Percentiles rank a stretch among this genome's conserved stretches.
Conservation (phyloP, 2,888 invertebrate species). For the Ectropis crepuscularia region DNA sequence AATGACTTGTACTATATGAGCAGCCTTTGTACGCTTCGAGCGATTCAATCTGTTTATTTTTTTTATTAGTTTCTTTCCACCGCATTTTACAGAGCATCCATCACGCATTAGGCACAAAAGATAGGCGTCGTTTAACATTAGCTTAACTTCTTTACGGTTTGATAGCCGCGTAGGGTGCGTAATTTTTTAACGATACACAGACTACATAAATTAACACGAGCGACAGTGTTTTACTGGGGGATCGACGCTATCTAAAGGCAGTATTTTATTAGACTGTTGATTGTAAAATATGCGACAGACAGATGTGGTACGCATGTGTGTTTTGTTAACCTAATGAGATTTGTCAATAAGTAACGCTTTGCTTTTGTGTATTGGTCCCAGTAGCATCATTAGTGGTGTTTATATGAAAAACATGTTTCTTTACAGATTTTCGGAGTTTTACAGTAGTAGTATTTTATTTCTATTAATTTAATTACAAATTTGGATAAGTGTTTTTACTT, state of each 20-base stretch:
- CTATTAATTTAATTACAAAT: not conserved
- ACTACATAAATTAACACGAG: slow-evolving; percentile 61
- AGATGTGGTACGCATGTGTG: slow-evolving; percentile 79
- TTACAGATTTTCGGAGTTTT: slow-evolving; percentile 28
- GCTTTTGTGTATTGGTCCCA: slow-evolving; percentile 59
- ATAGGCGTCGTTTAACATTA: slow-evolving; percentile 83
- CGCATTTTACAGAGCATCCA: slow-evolving; percentile 75
- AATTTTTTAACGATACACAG: slow-evolving; percentile 60
- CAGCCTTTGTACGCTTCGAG: slow-evolving; percentile 63
- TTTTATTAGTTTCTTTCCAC: slow-evolving; percentile 61
- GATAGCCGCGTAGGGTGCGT: slow-evolving; percentile 67
- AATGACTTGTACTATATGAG: slow-evolving; percentile 58
- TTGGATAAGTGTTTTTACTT: not conserved
- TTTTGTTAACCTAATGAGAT: slow-evolving; percentile 81
- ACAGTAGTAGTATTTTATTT: not conserved
- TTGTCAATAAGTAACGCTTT: slow-evolving; percentile 79
- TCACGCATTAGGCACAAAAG: slow-evolving; percentile 81
- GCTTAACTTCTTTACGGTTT: slow-evolving; percentile 84
- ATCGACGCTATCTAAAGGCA: slow-evolving; percentile 55
- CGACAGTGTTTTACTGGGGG: slow-evolving; percentile 57
- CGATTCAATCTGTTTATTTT: slow-evolving; percentile 70
- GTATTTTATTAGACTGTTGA: slow-evolving; percentile 61
- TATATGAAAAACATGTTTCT: slow-evolving; percentile 63
- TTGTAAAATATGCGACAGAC: slow-evolving; percentile 69
- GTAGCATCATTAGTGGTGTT: slow-evolving; percentile 64